phyloP scores from a whole-genome alignment of 2,113 vertebrate species.

The Cairina moschata region DNA sequence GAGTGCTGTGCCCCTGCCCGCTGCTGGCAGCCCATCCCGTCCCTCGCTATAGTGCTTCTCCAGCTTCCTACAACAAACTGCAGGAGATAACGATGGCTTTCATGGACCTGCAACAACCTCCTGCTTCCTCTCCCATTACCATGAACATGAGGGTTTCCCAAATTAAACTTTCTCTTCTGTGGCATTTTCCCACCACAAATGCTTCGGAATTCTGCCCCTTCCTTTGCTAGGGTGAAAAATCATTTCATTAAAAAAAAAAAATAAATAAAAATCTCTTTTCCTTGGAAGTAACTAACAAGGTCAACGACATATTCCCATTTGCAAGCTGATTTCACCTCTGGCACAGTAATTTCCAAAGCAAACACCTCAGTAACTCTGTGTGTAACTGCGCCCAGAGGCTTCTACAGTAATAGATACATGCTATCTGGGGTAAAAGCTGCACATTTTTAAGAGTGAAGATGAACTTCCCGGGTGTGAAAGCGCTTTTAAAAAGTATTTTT shows the following conservation, averaged over 20 bases:
- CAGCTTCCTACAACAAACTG: not conserved
- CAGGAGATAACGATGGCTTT: not conserved
- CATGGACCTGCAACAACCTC: not conserved
- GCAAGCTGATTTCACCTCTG: not conserved
- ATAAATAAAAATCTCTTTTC: not conserved
- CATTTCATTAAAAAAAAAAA: not conserved
- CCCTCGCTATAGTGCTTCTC: not conserved
- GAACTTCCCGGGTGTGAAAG: not conserved
- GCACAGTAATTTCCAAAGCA: not conserved
- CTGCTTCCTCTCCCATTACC: not conserved
- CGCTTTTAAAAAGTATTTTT: not conserved
- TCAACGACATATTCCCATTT: not conserved
- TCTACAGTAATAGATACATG: not conserved
- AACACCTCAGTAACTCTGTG: not conserved
- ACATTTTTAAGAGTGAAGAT: not conserved
- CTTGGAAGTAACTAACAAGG: not conserved
- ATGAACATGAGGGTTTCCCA: not conserved
- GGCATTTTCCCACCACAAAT: not conserved
- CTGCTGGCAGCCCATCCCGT: not conserved
- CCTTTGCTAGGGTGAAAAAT: not conserved
- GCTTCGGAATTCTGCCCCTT: not conserved
- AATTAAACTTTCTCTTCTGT: not conserved
- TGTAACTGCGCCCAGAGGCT: not conserved
- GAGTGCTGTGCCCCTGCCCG: not conserved
- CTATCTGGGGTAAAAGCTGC: not conserved